Base-by-base conservation (phyloP, 2,888 invertebrate genomes). In the Xestia sexstrigata region DNA sequence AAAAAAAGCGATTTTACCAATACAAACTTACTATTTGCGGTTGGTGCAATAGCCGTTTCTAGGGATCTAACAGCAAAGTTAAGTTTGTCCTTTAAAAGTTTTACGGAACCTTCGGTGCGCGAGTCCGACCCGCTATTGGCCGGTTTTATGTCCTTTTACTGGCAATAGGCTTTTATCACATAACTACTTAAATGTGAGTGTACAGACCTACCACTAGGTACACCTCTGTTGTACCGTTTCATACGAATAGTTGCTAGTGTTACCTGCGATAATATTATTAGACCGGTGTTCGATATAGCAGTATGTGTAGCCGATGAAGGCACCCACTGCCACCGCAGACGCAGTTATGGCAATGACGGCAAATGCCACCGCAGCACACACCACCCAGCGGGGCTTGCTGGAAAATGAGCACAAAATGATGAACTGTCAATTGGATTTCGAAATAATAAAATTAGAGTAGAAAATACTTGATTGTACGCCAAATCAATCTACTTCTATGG, bases 301-400 rank as follows among this genome's bases (percentile, higher is more conserved):
- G 86, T 94, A 95, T 8, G 94, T 94, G 87, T 95, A 95, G 2
- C 95, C 96, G 49, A 95, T 92, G 74, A 95, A 88, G 15, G 92
- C 90, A 2, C 95, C 95, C 8, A 95, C 88, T 1, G 91, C 88
- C 5, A 95, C 85, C 0, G 95, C 94, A 2, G 93, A 91, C 1
- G 91, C n/a, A 1, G 93, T 93, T 70, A 95, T 89, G n/a, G 92
- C 78, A 11, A 94, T 83, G 4, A 94, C 62, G 0, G 91, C 91
- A 1, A 86, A 78, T 4, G 92, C 87, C 23, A 93, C 87, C 11
- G 91, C 83, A 47, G 92, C 75, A 76, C 92, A 95, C 9, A 91
- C 88, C 83, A 93, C 78, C 92, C 93, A 92, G 49, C 89, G 91
- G n/a, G 94, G 93, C 72, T 93, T 93, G 55, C 95, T 95, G 89